Conservation (phyloP, 2,113 vertebrate genomes). For the Mirounga angustirostris region DNA sequence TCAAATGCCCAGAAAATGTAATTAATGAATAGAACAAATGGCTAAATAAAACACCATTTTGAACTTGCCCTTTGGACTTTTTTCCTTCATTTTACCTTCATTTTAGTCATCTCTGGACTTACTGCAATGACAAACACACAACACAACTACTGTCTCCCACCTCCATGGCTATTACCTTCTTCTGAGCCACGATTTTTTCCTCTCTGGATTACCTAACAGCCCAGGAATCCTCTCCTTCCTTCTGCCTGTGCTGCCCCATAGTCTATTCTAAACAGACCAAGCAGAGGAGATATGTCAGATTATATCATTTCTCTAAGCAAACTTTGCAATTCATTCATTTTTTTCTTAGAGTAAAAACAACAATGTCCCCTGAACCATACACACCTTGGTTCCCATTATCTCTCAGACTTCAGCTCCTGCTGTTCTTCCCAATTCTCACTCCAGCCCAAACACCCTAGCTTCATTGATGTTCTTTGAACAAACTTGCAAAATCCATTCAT, state of each 20-base stretch:
- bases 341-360: neutral
- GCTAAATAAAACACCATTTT: neutral
- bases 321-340: neutral
- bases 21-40: neutral
- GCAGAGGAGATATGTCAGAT: neutral
- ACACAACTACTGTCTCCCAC: neutral
- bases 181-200: neutral
- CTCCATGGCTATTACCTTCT: neutral
- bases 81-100: neutral
- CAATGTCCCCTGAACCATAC: neutral
- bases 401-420: neutral
- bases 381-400: neutral
- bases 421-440: rapidly evolving
- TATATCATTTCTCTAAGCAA: neutral
- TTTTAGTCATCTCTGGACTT: neutral
- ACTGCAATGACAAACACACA: neutral
- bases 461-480: neutral
- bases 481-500: neutral
- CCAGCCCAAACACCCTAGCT: rapidly evolving
- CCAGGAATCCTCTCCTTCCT: neutral
- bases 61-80: neutral
- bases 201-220: neutral
- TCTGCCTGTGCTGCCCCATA: neutral
- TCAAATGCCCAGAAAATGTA: neutral
- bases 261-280: neutral